Conservation (phyloP, 2,113 vertebrate genomes). For the Cochlearius cochlearius region DNA sequence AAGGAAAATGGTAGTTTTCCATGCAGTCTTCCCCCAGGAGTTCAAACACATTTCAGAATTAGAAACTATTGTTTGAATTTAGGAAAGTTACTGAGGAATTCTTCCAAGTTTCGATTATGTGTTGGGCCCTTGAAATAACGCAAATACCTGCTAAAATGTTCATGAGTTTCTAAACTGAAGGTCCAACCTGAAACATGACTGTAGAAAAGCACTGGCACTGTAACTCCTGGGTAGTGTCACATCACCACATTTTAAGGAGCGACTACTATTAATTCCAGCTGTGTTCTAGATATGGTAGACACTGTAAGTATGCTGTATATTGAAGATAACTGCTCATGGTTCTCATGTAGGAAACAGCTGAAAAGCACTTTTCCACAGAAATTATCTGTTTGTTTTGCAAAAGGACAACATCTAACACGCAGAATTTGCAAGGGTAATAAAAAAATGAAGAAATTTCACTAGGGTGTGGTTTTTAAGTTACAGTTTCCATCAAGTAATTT, state of each 20-base stretch:
- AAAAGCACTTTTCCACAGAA: neutral
- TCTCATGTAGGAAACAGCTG: neutral
- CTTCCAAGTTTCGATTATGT: neutral
- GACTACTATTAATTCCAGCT: neutral
- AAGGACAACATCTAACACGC: neutral
- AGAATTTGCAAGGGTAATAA: neutral
- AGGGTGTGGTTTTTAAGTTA: neutral
- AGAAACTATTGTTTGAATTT: neutral
- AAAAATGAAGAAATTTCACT: neutral
- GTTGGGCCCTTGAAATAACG: neutral
- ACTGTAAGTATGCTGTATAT: neutral
- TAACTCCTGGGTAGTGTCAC: neutral
- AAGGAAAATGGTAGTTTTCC: neutral
- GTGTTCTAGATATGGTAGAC: neutral
- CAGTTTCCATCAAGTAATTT: neutral
- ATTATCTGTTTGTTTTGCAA: neutral
- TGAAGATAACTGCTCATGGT: neutral
- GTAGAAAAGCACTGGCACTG: neutral
- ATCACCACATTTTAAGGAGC: neutral
- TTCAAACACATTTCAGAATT: neutral
- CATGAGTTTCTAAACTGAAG: neutral
- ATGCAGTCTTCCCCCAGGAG: neutral
- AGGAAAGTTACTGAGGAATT: neutral
- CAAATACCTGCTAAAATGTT: neutral
- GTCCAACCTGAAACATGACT: neutral